Conservation (phyloP, 2,113 vertebrate species). For the Kryptolebias marmoratus region DNA sequence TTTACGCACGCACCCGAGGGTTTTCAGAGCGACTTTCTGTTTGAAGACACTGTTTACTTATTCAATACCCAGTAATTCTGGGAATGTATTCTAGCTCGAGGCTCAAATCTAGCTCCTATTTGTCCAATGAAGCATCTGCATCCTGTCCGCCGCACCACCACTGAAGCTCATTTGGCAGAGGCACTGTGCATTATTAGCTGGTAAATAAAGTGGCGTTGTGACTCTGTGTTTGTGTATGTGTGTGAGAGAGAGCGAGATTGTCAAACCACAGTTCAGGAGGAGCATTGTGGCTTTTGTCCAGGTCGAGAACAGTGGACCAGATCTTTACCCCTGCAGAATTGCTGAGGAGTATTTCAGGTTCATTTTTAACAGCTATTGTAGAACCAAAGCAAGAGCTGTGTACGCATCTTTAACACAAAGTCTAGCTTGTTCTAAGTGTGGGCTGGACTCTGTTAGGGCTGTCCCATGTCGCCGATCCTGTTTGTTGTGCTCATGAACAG, state of each 20-base stretch:
- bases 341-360: no score
- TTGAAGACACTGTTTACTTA: constrained; percentile 70
- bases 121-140: constrained; percentile 66
- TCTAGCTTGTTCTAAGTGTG: no score
- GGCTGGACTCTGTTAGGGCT: no score
- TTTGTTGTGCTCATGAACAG: no score
- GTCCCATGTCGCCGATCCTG: no score
- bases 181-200: constrained; percentile 64
- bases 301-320: no score
- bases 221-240: constrained; percentile 28
- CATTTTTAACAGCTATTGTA: no score
- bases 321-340: no score
- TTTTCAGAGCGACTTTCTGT: constrained; percentile 31
- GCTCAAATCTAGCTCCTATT: constrained; percentile 62
- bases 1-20: constrained; percentile 49
- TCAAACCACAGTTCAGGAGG: no score
- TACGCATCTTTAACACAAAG: no score
- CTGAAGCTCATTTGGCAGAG: constrained; percentile 69
- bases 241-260: not conserved
- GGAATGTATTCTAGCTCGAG: constrained; percentile 64
- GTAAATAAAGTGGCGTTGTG: constrained; percentile 66
- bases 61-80: constrained; percentile 61
- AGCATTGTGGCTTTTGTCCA: no score
- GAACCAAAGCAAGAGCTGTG: no score
- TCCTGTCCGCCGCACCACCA: constrained; percentile 49